These are phyloP conservation scores for Phenganax marumi DNA, from an alignment of 92 coral and sea anemone genomes.

Conservation along the genomic window DNA sequence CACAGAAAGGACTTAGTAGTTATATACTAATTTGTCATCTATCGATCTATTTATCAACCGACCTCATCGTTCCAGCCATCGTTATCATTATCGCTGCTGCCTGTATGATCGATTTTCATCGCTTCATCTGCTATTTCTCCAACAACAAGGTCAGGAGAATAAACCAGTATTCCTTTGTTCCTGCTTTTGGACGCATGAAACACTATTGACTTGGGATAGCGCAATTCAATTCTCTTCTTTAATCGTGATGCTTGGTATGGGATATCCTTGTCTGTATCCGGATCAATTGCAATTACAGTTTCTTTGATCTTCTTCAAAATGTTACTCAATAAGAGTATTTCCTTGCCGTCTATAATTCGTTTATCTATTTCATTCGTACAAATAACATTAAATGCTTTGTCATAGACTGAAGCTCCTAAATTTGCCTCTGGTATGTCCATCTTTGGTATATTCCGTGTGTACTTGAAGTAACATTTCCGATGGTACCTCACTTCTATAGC, in stretches of 20 bases:
- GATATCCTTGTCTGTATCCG: not conserved
- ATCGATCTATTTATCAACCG: not conserved
- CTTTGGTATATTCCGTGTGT: too few relatives aligned
- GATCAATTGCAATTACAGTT: not conserved
- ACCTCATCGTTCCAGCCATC: conserved; percentile 10
- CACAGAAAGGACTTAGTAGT: not conserved
- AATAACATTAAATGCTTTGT: conserved; percentile 16
- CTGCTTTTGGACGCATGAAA: conserved; percentile 13
- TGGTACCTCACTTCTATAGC: not conserved
- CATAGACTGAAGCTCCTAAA: conserved; percentile 17
- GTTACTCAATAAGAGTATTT: conserved; percentile 13
- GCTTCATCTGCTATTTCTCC: conserved; percentile 20
- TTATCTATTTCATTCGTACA: conserved; percentile 9
- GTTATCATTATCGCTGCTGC: not conserved
- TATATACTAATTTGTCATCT: not conserved
- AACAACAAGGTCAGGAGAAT: conserved; percentile 16
- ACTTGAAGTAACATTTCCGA: too few relatives aligned
- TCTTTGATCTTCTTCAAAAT: not conserved
- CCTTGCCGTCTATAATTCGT: conserved; percentile 11
- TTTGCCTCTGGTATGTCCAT: too few relatives aligned
- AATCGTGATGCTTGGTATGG: not conserved
- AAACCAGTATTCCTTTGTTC: not conserved
- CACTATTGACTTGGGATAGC: not conserved
- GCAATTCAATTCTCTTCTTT: conserved; percentile 6
- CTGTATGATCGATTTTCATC: not conserved